Evolutionary conservation across 1,140 invertebrate species (phyloP).

Genomic region (Zaprionus capensis): DNA sequence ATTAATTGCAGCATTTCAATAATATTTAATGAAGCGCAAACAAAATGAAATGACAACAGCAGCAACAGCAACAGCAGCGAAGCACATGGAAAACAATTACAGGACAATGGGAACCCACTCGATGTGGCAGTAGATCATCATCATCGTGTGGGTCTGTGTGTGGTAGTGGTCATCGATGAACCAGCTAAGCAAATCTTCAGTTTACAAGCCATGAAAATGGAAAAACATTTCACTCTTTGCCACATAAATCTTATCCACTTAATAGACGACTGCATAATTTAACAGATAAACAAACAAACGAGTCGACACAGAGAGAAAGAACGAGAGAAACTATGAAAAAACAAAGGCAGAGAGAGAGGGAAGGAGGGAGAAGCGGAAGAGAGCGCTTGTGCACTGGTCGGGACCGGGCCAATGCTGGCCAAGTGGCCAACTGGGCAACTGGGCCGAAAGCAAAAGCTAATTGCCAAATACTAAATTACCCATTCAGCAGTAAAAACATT

Average conservation of each 20-base stretch:
- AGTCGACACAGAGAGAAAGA: constrained; percentile 30
- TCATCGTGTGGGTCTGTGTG: not conserved
- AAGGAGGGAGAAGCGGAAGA: constrained; percentile 10
- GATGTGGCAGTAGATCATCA: constrained; percentile 18
- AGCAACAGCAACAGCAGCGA: constrained; percentile 14
- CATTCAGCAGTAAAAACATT: constrained; percentile 82
- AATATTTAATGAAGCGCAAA: constrained; percentile 83
- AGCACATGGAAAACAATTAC: constrained; percentile 69
- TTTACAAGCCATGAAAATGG: constrained; percentile 31
- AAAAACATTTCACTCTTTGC: constrained; percentile 27
- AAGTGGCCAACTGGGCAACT: constrained; percentile 31
- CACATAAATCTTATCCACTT: constrained; percentile 77
- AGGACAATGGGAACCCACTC: constrained; percentile 56
- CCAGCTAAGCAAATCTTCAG: constrained; percentile 19
- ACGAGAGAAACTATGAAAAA: constrained; percentile 1
- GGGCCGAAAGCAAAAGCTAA: constrained; percentile 78
- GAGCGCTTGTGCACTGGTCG: not conserved
- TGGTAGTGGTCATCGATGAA: not conserved
- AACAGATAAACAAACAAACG: constrained; percentile 79
- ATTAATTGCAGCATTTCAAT: constrained; percentile 81
- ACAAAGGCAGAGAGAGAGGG: constrained; percentile 9
- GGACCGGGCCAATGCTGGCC: constrained; percentile 15
- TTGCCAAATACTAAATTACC: constrained; percentile 83
- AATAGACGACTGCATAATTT: constrained; percentile 83
- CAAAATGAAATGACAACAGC: constrained; percentile 71